phyloP scores from a whole-genome alignment of 2,888 invertebrate genomes.

The Cantharis flavilabris region DNA sequence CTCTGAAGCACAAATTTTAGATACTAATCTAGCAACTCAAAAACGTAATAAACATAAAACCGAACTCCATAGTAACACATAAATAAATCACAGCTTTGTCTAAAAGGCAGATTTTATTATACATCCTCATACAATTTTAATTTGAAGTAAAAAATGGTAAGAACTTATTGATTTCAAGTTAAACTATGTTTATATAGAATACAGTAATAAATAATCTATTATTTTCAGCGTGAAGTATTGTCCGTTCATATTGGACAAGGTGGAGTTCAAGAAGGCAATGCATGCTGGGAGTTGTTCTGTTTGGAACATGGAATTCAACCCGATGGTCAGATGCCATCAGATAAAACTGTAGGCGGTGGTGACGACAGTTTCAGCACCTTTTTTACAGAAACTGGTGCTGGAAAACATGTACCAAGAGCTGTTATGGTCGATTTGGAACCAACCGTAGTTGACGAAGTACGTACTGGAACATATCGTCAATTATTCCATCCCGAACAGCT shows the following conservation, averaged over 20 bases:
- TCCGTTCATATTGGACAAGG: constrained; percentile 83
- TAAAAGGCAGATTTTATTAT: not conserved
- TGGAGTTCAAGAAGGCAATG: constrained; percentile 77
- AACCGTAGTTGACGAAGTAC: constrained; percentile 75
- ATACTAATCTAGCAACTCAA: not conserved
- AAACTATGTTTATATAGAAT: not conserved
- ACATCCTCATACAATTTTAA: not conserved
- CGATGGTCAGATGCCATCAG: constrained; percentile 58
- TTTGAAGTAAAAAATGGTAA: not conserved
- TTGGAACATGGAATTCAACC: constrained; percentile 73
- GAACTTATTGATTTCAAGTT: not conserved
- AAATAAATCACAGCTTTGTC: not conserved
- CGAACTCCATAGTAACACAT: not conserved
- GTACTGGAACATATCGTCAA: constrained; percentile 68
- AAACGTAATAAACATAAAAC: not conserved
- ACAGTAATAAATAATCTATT: not conserved
- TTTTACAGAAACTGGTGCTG: constrained; percentile 76
- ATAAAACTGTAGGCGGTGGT: constrained; percentile 50
- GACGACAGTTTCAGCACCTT: constrained; percentile 65
- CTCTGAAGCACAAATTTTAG: too few species aligned
- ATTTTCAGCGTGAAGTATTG: constrained; percentile 74
- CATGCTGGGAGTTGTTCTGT: constrained; percentile 79
- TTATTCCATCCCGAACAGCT: constrained; percentile 82
- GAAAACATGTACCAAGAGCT: constrained; percentile 82
- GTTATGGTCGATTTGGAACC: constrained; percentile 84